Evolutionary conservation across 2,797 vertebrate species (phyloP).

Genomic region (Hypotaenidia philippensis): DNA sequence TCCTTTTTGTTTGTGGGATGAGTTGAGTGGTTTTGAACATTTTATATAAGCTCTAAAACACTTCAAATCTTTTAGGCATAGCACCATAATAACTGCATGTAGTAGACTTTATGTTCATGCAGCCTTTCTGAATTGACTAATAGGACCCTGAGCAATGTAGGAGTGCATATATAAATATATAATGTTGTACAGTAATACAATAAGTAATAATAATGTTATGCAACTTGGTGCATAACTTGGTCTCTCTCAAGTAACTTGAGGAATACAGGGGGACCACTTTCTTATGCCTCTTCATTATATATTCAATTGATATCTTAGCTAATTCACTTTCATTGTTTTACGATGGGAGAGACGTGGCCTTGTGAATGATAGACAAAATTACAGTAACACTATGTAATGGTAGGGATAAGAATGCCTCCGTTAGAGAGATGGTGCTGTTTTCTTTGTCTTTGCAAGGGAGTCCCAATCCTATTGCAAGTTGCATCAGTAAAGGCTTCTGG

Average conservation of each 20-base stretch:
- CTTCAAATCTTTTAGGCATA: not conserved
- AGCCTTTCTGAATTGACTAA: not conserved
- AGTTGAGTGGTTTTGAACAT: not conserved
- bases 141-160: not conserved
- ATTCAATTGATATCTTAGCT: not conserved
- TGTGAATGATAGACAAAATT: not conserved
- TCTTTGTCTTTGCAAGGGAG: not conserved
- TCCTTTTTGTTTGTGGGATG: not conserved
- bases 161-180: not conserved
- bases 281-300: not conserved
- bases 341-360: not conserved
- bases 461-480: not conserved
- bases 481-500: not conserved
- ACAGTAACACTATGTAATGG: not conserved
- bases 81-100: not conserved
- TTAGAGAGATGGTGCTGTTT: not conserved
- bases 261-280: not conserved
- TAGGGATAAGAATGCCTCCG: not conserved
- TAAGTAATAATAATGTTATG: not conserved
- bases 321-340: not conserved
- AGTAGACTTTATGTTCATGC: not conserved
- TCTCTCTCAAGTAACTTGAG: not conserved
- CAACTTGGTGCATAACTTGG: not conserved
- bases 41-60: not conserved
- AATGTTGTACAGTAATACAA: not conserved